phyloP scores from a whole-genome alignment of 2,113 vertebrate species.

The Hiodon tergisus region DNA sequence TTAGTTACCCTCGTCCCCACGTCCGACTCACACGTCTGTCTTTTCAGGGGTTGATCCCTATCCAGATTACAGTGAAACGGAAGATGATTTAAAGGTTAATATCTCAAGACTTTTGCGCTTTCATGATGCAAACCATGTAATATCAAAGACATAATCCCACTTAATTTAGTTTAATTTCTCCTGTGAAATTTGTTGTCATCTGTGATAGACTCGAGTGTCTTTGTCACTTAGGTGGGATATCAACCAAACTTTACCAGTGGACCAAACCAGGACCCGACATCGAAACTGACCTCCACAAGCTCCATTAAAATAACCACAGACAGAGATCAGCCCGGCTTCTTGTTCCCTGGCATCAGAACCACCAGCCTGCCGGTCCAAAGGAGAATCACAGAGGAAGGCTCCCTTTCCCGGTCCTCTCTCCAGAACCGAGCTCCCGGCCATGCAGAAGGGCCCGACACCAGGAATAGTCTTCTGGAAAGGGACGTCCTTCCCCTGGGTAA shows the following conservation, averaged over 20 bases:
- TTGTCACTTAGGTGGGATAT: constrained; percentile 38
- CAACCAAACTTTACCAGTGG: constrained; percentile 37
- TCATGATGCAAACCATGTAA: neutral
- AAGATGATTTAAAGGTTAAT: constrained; percentile 32
- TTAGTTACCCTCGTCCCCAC: too few relatives aligned
- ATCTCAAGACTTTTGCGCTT: neutral
- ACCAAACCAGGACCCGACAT: constrained; percentile 25
- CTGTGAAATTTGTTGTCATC: neutral
- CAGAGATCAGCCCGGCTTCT: constrained; percentile 17
- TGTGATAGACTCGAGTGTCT: neutral
- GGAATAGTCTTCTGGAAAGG: constrained; percentile 25
- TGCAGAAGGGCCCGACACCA: constrained; percentile 15
- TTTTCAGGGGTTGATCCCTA: constrained; percentile 8
- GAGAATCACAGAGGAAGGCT: neutral
- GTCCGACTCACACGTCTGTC: neutral
- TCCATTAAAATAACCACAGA: constrained; percentile 10
- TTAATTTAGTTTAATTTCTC: neutral
- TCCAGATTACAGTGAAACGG: constrained; percentile 43
- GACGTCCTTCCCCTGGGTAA: constrained; percentile 7
- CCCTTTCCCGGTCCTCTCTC: constrained; percentile 13
- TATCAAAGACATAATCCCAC: neutral
- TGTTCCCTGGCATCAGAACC: constrained; percentile 27
- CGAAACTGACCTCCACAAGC: constrained; percentile 26
- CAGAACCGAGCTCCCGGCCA: neutral
- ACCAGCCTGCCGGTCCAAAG: constrained; percentile 21